Conservation (phyloP, 2,888 invertebrate species). For the Eupithecia vulgata region DNA sequence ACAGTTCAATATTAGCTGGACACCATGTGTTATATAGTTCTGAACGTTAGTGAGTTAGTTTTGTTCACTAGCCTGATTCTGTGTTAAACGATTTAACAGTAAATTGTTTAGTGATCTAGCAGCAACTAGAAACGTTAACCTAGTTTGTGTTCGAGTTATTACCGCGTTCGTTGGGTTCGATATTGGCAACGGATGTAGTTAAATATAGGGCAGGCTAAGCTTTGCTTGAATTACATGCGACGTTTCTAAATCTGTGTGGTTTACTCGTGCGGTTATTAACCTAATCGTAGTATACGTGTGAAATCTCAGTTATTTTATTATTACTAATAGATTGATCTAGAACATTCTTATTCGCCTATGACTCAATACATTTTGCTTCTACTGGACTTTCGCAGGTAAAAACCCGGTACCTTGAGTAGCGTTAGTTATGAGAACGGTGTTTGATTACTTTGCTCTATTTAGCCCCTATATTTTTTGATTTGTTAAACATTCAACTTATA, state of each 20-base stretch:
- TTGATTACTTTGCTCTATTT: conserved; percentile 53
- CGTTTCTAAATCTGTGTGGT: conserved; percentile 29
- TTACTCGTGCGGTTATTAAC: conserved; percentile 68
- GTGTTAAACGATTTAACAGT: conserved; percentile 49
- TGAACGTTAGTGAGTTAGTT: conserved; percentile 74
- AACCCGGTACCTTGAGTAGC: conserved; percentile 72
- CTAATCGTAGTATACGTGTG: conserved; percentile 31
- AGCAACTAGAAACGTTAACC: conserved; percentile 44
- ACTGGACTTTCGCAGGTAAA: conserved; percentile 56
- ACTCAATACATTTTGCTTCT: conserved; percentile 58
- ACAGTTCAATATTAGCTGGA: conserved; percentile 66
- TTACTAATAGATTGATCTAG: conserved; percentile 50
- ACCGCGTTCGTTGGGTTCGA: conserved; percentile 32
- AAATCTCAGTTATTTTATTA: conserved; percentile 46
- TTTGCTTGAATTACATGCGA: conserved; percentile 38
- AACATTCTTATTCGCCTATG: conserved; percentile 51
- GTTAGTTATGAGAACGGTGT: conserved; percentile 65
- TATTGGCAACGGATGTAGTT: conserved; percentile 39
- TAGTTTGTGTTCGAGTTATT: conserved; percentile 29
- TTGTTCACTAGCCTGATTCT: conserved; percentile 55
- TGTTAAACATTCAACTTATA: background rate
- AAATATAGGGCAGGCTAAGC: conserved; percentile 28
- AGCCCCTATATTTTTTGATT: background rate
- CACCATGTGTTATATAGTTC: conserved; percentile 65
- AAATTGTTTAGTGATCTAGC: conserved; percentile 48